Base-by-base conservation (phyloP, 2,888 invertebrate genomes). In the Stramonita haemastoma region DNA sequence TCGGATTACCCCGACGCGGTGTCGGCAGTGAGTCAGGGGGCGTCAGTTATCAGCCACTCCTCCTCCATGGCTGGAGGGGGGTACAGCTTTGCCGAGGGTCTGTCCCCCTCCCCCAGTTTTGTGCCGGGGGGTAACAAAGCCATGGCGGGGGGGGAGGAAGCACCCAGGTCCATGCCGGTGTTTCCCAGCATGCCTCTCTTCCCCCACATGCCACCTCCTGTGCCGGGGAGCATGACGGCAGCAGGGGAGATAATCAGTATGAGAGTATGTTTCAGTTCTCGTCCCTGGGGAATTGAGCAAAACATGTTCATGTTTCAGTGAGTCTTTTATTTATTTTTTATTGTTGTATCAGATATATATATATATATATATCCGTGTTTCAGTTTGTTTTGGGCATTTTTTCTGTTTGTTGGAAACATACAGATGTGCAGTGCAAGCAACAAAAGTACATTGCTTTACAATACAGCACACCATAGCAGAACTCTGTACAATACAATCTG, bases 191-290 rank as follows among this genome's bases (percentile, higher is more conserved):
- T 83, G 81, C 36, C 81, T 29, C 22, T 36, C 22, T 66, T 73
- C 84, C 83, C 89, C 19, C 46, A 57, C 13, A 89, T 85, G 88
- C 84, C 60, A 0, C 29, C 84, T 17, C 88, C 83, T 0, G 79
- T 32, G 29, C 36, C 26, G 1, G 46, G 73, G 4, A 83, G 70
- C 60, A 26, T 56, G 22, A 29, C 22, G 84, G 29, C 15, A 36
- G 36, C 8, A 70, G 66, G 29, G 66, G 81, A 36, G 73, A 73
- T 46, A 46, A 46, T 46, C 46, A 46, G 46, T 46, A 46, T 46
- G 46, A 46, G 46, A 46, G 46, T 46, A 46, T 46, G 46, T 46
- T 46, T 46, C 46, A 46, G 46, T 46, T 46, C 46, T 46, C 46
- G 8, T 46, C 46, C 8, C 46, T 46, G 2, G 46, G 46, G 46